Base-by-base conservation (phyloP, 35 echinoderm and acorn worm genomes). In the Apostichopus californicus region DNA sequence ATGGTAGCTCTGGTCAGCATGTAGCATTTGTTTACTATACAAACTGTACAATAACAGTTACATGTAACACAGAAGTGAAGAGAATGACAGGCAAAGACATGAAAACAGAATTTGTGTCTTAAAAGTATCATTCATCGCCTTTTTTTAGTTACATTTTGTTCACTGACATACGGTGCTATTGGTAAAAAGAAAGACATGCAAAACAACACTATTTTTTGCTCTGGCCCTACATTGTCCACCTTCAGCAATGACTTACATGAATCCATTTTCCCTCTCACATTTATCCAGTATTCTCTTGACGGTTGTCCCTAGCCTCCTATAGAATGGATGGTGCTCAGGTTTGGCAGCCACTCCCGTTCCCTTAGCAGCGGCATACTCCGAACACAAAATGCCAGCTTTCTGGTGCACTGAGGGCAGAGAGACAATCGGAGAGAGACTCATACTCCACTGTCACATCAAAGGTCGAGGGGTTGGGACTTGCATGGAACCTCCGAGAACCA, bases 241-340 rank as follows among this genome's bases (percentile, higher is more conserved):
- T n/a, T n/a, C n/a, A n/a, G n/a, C n/a, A n/a, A n/a, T n/a, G 24
- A 96, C 97, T 96, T 90, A 99, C 97, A 99, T 99, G 78, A 99
- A 96, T 88, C 93, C 93, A 93, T 99, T 99, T 92, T 99, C 97
- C 78, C 97, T 96, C 79, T 96, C 95, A 54, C 79, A 89, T 78
- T 99, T 99, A 46, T 99, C 97, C 73, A 96, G 77, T 56, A 85
- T 96, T 68, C 95, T 93, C 75, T 96, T 96, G 1, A 99, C 93
- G 4, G 91, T 82, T 6, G 97, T 87, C 24, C 93, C 91, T 13
- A 98, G 84, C 54, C 91, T 90, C 68, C 88, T 90, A 82, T 93
- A 98, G 91, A 98, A 98, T 3, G 93, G 80, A 92, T 98, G 97
- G 26, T 96, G 93, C 59, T 96, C 93, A 6, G 97, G 97, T 86